Evolutionary conservation across 1,140 invertebrate genomes (phyloP).

Genomic region (Leptonema lineaticorne): DNA sequence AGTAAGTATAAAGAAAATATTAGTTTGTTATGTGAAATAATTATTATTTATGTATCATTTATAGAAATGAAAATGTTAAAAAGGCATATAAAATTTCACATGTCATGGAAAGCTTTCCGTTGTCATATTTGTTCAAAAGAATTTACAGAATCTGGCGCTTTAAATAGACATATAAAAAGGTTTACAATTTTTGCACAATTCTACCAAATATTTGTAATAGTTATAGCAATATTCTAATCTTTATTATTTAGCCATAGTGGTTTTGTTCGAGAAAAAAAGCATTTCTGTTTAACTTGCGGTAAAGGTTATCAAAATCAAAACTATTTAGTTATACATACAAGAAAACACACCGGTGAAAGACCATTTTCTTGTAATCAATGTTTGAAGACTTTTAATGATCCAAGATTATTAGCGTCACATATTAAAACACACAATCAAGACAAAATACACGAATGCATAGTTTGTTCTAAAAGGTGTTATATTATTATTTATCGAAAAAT

Average conservation of each 20-base stretch:
- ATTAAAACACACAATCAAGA: constrained; percentile 39
- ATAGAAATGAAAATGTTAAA: constrained; percentile 32
- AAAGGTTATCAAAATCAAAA: constrained; percentile 33
- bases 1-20: too few species aligned
- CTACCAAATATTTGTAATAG: not conserved
- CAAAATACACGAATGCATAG: constrained; percentile 37
- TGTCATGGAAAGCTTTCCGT: constrained; percentile 30
- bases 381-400: constrained; percentile 38
- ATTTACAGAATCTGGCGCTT: constrained; percentile 26
- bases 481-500: too few species aligned
- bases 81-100: constrained; percentile 36
- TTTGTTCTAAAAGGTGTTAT: constrained; percentile 39
- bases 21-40: not conserved
- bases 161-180: constrained; percentile 38
- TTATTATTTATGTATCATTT: not conserved
- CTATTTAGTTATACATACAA: constrained; percentile 36
- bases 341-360: constrained; percentile 43
- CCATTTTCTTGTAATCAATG: constrained; percentile 40
- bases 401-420: constrained; percentile 40
- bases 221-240: not conserved
- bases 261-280: constrained; percentile 20
- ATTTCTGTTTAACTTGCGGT: constrained; percentile 28
- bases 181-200: too few species aligned
- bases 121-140: constrained; percentile 36
- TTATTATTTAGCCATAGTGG: constrained; percentile 30